These are phyloP conservation scores for Nannoperca obscura DNA, from an alignment of 2,797 vertebrate species.

Conservation along the genomic window DNA sequence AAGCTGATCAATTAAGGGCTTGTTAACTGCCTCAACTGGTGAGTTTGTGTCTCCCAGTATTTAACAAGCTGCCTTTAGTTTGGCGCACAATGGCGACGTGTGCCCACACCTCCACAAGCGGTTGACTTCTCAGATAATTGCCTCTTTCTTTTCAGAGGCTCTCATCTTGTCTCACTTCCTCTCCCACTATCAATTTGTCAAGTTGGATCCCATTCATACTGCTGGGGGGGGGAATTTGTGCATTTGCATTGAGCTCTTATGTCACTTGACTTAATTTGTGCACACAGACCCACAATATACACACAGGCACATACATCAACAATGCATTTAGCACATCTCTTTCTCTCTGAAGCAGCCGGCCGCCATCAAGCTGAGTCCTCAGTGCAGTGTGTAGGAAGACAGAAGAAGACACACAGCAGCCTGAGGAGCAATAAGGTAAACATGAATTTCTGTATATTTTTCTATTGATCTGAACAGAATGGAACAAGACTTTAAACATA, in stretches of 20 bases:
- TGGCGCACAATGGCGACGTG: conserved; percentile 76
- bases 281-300: conserved; percentile 35
- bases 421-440: conserved; percentile 63
- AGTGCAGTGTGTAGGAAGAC: conserved; percentile 30
- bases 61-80: conserved; percentile 82
- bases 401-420: conserved; percentile 30
- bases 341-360: conserved; percentile 14
- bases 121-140: conserved; percentile 87
- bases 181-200: conserved; percentile 50
- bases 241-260: conserved; percentile 52
- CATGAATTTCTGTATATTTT: neutral
- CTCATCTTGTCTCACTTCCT: conserved; percentile 65
- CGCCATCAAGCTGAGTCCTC: conserved; percentile 28
- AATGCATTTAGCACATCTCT: conserved; percentile 41
- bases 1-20: conserved; percentile 84
- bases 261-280: conserved; percentile 66
- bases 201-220: conserved; percentile 54
- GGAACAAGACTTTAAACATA: neutral
- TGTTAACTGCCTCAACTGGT: conserved; percentile 78
- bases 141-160: conserved; percentile 69
- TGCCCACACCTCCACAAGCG: conserved; percentile 66
- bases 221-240: conserved; percentile 11
- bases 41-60: conserved; percentile 71
- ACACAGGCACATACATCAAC: conserved; percentile 20
- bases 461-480: neutral